Evolutionary conservation across 2,113 vertebrate species (phyloP).

Genomic region (Lycaon pictus): DNA sequence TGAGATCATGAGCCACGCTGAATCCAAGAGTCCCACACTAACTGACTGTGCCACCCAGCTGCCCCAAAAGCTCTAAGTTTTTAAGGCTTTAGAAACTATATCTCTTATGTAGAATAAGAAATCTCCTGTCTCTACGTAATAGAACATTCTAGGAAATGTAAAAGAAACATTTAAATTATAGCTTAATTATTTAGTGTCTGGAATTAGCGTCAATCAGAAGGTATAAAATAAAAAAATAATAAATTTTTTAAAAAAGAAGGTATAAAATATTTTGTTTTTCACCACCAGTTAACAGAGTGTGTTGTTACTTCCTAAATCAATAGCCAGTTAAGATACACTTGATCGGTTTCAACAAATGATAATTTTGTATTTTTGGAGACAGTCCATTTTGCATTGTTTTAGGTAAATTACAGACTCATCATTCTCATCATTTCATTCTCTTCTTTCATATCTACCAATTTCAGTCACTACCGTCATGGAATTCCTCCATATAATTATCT

Average conservation of each 20-base stretch:
- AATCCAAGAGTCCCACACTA: background rate
- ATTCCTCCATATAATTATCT: background rate
- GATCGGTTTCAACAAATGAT: background rate
- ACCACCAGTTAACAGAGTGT: background rate
- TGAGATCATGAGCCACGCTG: background rate
- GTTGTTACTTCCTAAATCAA: background rate
- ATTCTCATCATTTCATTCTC: background rate
- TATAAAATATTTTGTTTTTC: background rate
- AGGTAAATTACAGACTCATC: background rate
- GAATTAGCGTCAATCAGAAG: background rate
- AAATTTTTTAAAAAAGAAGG: background rate
- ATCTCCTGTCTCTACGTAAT: background rate
- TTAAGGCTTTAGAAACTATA: background rate
- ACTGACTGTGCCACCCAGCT: background rate
- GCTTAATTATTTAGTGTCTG: background rate
- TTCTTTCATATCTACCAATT: background rate
- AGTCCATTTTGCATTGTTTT: background rate
- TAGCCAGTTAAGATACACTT: background rate
- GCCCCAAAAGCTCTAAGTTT: background rate
- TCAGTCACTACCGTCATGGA: background rate
- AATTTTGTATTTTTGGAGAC: background rate
- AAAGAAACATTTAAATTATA: slow-evolving; percentile 9
- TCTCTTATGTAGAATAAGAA: slow-evolving; percentile 6
- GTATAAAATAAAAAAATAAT: background rate
- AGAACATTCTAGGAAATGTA: background rate